These are phyloP conservation scores for Vulpes lagopus DNA, from an alignment of 2,113 vertebrate genomes.

Conservation along the genomic window DNA sequence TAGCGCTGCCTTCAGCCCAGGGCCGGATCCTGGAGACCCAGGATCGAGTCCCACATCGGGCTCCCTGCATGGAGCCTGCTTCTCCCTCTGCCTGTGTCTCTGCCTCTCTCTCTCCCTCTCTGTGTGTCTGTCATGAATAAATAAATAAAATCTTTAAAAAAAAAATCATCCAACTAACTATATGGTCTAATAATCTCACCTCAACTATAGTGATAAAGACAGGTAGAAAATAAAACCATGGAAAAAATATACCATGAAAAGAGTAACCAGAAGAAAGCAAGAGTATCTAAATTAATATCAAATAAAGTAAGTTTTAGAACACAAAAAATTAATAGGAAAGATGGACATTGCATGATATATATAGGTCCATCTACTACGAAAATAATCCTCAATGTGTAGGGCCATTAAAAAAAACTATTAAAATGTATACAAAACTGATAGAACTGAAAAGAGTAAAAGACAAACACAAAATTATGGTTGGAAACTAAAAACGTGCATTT, in stretches of 20 bases:
- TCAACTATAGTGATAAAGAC: background rate
- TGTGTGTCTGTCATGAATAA: no score
- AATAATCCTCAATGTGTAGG: background rate
- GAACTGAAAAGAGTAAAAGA: background rate
- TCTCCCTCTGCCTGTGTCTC: no score
- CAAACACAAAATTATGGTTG: background rate
- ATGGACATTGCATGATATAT: background rate
- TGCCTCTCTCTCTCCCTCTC: no score
- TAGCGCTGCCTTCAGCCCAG: no score
- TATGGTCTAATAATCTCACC: background rate
- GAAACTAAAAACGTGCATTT: background rate
- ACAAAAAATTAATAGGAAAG: background rate
- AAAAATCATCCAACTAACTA: background rate
- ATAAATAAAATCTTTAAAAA: background rate
- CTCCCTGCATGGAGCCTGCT: no score
- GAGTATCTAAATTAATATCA: background rate
- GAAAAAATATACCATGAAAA: background rate
- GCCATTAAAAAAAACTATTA: background rate
- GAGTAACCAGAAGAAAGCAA: background rate
- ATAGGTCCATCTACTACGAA: background rate
- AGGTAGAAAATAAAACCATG: background rate
- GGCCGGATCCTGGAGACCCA: no score
- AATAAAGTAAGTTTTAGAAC: background rate
- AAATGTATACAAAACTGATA: background rate
- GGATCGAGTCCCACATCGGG: no score